phyloP scores from a whole-genome alignment of 92 coral and sea anemone genomes.

The Nematostella vectensis region DNA sequence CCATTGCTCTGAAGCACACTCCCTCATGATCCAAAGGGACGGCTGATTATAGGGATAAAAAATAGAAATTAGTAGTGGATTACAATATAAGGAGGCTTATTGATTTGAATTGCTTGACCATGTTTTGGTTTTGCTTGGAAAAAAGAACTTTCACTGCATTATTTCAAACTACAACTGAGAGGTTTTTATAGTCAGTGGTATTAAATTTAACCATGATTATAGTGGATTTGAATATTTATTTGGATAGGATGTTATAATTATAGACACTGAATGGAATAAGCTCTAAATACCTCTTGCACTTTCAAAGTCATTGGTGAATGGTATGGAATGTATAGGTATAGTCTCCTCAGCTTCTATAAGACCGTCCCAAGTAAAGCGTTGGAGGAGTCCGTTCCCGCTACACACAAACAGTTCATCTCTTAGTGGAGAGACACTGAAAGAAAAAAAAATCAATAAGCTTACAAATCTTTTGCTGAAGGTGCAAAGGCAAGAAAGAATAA shows the following conservation, averaged over 20 bases:
- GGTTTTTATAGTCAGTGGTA: too few relatives aligned
- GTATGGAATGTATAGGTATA: slow-evolving; percentile 73
- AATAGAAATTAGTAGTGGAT: neutral
- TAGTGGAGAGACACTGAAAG: slow-evolving; percentile 64
- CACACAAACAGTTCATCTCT: slow-evolving; percentile 90
- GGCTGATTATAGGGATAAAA: slow-evolving; percentile 25
- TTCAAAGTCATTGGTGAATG: slow-evolving; percentile 84
- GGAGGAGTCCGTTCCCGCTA: slow-evolving; percentile 84
- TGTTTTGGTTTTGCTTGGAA: too few relatives aligned
- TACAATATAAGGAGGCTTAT: too few relatives aligned
- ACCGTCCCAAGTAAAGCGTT: slow-evolving; percentile 85
- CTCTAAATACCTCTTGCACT: slow-evolving; percentile 81
- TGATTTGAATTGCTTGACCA: too few relatives aligned
- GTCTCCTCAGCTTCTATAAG: slow-evolving; percentile 49
- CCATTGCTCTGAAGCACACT: slow-evolving; percentile 91
- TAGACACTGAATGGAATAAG: too few relatives aligned
- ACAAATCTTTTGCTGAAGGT: too few relatives aligned
- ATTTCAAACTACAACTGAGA: too few relatives aligned
- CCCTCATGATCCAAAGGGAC: slow-evolving; percentile 83
- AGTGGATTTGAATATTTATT: too few relatives aligned
- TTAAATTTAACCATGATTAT: too few relatives aligned
- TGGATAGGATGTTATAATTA: too few relatives aligned
- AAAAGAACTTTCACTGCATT: too few relatives aligned
- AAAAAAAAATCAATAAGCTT: neutral
- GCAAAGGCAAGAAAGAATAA: too few relatives aligned